A percentile compares a stretch with the other conserved stretches of the same genome.
These are phyloP conservation scores for Silurus aristotelis DNA, from an alignment of 2,797 vertebrate species.

Conservation along the genomic window DNA sequence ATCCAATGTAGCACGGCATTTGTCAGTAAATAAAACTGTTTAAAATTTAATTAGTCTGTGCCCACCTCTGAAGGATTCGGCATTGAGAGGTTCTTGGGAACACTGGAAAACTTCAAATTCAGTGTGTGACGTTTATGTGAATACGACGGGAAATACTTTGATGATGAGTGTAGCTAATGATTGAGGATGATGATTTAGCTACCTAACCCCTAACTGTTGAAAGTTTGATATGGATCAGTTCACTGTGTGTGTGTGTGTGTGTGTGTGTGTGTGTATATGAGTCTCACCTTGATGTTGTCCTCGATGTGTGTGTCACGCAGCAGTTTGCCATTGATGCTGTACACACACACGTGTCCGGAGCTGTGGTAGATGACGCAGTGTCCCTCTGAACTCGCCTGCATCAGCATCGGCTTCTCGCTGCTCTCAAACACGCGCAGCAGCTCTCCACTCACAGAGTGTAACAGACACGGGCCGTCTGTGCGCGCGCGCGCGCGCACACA, in stretches of 20 bases:
- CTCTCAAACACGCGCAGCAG: constrained; percentile 84
- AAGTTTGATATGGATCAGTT: not conserved
- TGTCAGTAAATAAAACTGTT: too few species aligned
- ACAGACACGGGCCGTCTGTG: constrained; percentile 94
- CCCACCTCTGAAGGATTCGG: too few species aligned
- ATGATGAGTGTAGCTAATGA: not conserved
- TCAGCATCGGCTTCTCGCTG: constrained; percentile 84
- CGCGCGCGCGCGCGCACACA: constrained; percentile 17
- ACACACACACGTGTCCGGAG: constrained; percentile 88
- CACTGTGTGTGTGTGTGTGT: constrained; percentile 15
- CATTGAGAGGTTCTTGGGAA: too few species aligned
- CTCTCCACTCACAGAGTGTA: constrained; percentile 99
- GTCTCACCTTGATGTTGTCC: constrained; percentile 85
- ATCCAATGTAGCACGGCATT: too few species aligned
- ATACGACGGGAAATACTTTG: not conserved
- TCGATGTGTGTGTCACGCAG: constrained; percentile 86
- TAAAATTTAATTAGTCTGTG: too few species aligned
- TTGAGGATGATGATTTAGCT: not conserved
- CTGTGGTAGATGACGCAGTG: constrained; percentile 95
- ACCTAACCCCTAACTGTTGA: not conserved
- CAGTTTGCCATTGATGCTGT: constrained; percentile 93
- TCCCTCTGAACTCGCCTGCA: constrained; percentile 91
- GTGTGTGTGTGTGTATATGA: constrained; percentile 32
- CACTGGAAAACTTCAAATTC: too few species aligned
- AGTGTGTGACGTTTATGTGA: too few species aligned